Evolutionary conservation across 2,797 vertebrate genomes (phyloP), one percentile per base, ranked within the genome.

Genomic region (Hydrocynus forskahlii): DNA sequence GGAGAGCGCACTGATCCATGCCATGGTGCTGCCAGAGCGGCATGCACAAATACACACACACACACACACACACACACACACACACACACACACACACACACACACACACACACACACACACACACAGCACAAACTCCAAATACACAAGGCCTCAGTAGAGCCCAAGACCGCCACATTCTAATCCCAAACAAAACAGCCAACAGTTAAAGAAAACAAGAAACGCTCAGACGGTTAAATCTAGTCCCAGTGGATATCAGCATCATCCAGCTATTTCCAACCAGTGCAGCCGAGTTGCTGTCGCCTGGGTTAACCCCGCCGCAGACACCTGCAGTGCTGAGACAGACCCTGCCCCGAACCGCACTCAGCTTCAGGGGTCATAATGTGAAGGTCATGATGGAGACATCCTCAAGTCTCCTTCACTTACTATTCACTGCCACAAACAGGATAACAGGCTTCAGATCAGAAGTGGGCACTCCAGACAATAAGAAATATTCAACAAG

Each of bases 21-120:
- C 62, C 63, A 14, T 40, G 7, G 13, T 43, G 8, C 40, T 2
- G 8, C 7, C 25, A 73, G 25, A 25, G 16, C 17, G 10, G 85
- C 90, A 85, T 87, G 85, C 89, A 89, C 90, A 89, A 87, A 88
- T 85, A 86, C 43, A 48, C 45, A 48, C 45, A 48, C 45, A 48
- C 45, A 48, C 45, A 48, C 45, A 48, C 45, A 48, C 45, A 48
- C 45, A 48, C 45, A 89, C 87, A 88, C 86, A 86, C 35, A 35
- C 35, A 35, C 35, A 35, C 35, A 35, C 35, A 35, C 35, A 35
- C 29, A 29, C 29, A 29, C 29, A 29, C 29, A 29, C 29, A 29
- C 29, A 29, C 29, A 29, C 29, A 29, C 29, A 29, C 29, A 29
- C 29, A 29, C 29, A 29, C 29, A n/a, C n/a, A n/a, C n/a, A n/a